Conservation (phyloP, 2,888 invertebrate species). For the Chaitophorus viminalis region DNA sequence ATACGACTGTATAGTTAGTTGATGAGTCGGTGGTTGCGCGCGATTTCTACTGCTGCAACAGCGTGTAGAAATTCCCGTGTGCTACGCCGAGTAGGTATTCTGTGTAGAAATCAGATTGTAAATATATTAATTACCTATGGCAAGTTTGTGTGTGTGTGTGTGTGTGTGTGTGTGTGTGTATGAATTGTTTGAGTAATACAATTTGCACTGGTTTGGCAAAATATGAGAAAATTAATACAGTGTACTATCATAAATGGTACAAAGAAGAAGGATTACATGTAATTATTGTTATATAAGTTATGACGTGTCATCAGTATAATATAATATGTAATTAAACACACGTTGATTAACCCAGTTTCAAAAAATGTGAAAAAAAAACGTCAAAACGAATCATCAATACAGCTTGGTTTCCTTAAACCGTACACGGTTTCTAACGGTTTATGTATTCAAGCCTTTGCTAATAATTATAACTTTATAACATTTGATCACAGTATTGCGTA, state of each 20-base stretch:
- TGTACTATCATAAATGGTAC: background rate
- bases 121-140: background rate
- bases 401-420: background rate
- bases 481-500: background rate
- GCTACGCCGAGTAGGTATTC: background rate
- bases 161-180: background rate
- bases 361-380: background rate
- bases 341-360: background rate
- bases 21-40: background rate
- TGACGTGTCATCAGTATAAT: background rate
- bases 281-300: background rate
- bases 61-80: background rate
- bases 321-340: background rate
- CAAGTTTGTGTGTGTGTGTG: too few relatives aligned
- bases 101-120: slow-evolving; percentile 7
- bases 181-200: background rate
- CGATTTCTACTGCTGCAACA: background rate
- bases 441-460: background rate
- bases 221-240: background rate
- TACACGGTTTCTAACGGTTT: background rate
- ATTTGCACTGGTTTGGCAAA: background rate
- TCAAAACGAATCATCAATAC: background rate
- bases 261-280: background rate
- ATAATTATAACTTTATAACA: too few relatives aligned
- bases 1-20: background rate